These are phyloP conservation scores for Campoletis raptor DNA, from an alignment of 2,888 invertebrate species.

Conservation along the genomic window DNA sequence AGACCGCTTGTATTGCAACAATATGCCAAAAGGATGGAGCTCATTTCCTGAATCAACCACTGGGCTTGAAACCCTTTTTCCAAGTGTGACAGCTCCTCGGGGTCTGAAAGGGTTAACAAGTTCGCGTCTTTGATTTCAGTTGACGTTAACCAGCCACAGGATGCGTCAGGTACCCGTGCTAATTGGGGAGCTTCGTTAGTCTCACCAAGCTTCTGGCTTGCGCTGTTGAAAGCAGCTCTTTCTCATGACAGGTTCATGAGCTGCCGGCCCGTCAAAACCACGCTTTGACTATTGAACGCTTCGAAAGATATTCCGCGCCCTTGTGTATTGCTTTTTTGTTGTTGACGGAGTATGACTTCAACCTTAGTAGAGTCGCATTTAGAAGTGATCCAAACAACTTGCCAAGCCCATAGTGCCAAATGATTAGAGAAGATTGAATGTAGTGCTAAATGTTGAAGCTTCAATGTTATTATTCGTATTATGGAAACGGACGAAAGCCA, in stretches of 20 bases:
- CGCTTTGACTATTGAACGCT: slow-evolving; percentile 1
- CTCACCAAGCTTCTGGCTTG: background rate
- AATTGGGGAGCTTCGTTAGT: slow-evolving; percentile 53
- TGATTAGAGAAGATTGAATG: background rate
- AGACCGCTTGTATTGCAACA: background rate
- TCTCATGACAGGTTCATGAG: background rate
- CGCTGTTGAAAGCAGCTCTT: slow-evolving; percentile 4
- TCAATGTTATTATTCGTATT: background rate
- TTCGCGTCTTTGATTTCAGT: slow-evolving; percentile 11
- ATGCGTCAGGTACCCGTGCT: slow-evolving; percentile 16
- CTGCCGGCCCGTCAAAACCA: slow-evolving; percentile 44
- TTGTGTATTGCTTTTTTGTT: background rate
- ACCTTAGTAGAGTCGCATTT: background rate
- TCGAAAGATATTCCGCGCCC: slow-evolving; percentile 17
- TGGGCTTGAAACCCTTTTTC: background rate
- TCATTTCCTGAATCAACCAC: background rate
- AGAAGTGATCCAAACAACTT: background rate
- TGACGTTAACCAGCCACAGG: slow-evolving; percentile 8
- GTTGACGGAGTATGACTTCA: background rate
- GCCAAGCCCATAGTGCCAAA: background rate
- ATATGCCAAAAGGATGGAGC: background rate
- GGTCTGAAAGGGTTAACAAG: slow-evolving; percentile 9
- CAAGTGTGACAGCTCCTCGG: background rate
- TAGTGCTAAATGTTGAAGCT: background rate
- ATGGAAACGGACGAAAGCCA: background rate